Evolutionary conservation across 2,888 invertebrate species (phyloP).

Genomic region (Agrypnus murinus): DNA sequence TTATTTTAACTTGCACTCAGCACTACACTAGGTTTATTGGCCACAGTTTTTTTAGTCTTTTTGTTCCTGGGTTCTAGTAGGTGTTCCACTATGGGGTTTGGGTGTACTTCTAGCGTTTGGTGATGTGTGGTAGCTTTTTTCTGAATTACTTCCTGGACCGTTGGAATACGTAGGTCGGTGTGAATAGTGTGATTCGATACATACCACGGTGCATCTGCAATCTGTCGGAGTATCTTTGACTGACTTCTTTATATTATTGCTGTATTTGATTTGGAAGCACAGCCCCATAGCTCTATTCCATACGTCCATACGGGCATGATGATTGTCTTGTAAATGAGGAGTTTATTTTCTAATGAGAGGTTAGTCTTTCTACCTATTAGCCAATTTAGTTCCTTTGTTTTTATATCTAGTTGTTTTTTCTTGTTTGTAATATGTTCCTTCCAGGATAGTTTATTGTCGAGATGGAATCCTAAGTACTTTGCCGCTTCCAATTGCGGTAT

Average conservation of each 20-base stretch:
- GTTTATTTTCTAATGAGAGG: slow-evolving; percentile 12
- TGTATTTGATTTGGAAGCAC: slow-evolving; percentile 24
- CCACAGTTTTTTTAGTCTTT: too few species aligned
- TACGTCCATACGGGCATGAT: background rate
- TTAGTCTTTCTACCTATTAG: slow-evolving; percentile 18
- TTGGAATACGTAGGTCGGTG: slow-evolving; percentile 10
- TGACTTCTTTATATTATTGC: slow-evolving; percentile 21
- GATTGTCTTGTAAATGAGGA: slow-evolving; percentile 10
- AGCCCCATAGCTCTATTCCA: too few species aligned
- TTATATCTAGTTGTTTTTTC: slow-evolving; percentile 15
- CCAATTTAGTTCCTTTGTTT: slow-evolving; percentile 16
- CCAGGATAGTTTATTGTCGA: slow-evolving; percentile 2
- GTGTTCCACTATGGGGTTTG: background rate
- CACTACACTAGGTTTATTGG: slow-evolving; percentile 14
- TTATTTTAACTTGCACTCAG: too few species aligned
- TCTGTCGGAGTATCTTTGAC: too few species aligned
- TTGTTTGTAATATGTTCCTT: slow-evolving; percentile 22
- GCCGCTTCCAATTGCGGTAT: too few species aligned
- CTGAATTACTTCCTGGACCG: slow-evolving; percentile 4
- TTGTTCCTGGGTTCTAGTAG: background rate
- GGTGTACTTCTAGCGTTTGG: background rate
- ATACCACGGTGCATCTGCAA: slow-evolving; percentile 18
- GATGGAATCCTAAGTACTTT: slow-evolving; percentile 4
- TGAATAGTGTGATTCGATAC: slow-evolving; percentile 11
- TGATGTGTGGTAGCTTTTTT: slow-evolving; percentile 14